These are phyloP conservation scores for Smittia aterrima DNA, from an alignment of 2,888 invertebrate genomes.

Conservation along the genomic window DNA sequence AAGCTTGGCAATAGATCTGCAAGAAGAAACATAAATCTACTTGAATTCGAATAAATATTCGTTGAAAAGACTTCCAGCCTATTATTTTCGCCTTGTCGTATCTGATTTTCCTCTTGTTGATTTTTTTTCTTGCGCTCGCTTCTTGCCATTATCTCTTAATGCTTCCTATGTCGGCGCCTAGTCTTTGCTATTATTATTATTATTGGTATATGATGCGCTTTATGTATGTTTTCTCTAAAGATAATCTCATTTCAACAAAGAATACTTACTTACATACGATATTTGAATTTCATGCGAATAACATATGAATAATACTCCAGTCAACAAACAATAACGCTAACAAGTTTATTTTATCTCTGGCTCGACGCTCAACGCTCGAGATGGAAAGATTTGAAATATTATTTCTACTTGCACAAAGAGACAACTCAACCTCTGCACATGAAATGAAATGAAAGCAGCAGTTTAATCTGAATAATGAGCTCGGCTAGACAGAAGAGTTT, in stretches of 20 bases:
- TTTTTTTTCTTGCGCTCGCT: conserved; percentile 15
- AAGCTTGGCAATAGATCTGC: conserved; percentile 25
- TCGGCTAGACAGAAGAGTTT: conserved; percentile 25
- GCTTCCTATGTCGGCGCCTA: conserved; percentile 41
- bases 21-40: conserved; percentile 36
- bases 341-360: conserved; percentile 36
- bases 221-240: conserved; percentile 30
- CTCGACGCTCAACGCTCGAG: not conserved
- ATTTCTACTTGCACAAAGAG: not conserved
- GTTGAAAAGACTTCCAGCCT: conserved; percentile 21
- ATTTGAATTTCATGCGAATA: conserved; percentile 37
- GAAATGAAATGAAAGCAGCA: not conserved
- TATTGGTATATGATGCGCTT: conserved; percentile 34
- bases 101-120: conserved; percentile 39
- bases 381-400: not conserved
- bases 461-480: conserved; percentile 38
- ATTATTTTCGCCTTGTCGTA: conserved; percentile 37
- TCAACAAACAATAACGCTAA: conserved; percentile 40
- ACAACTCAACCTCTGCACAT: not conserved
- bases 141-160: conserved; percentile 30
- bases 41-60: conserved; percentile 15
- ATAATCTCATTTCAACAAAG: conserved; percentile 41
- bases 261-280: conserved; percentile 27
- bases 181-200: conserved; percentile 33
- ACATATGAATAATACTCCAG: conserved; percentile 28